phyloP scores from a whole-genome alignment of 2,888 invertebrate genomes.

The Eupelmus urozonus region DNA sequence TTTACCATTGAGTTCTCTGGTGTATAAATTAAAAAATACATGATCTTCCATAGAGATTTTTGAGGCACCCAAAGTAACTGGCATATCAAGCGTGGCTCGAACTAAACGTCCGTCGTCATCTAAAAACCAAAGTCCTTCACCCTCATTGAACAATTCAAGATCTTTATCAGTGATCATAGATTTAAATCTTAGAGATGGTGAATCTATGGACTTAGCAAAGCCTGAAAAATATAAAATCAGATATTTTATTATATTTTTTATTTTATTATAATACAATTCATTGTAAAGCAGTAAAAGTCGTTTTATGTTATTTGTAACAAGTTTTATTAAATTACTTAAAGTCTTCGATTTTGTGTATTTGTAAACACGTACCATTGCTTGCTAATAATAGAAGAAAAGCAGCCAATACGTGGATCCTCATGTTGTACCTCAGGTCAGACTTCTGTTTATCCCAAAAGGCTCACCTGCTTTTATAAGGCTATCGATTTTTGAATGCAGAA shows the following conservation, averaged over 20 bases:
- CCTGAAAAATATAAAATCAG: constrained; percentile 19
- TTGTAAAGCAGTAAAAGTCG: too few species aligned
- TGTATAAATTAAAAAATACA: constrained; percentile 65
- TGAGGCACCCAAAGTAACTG: not conserved
- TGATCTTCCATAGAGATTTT: constrained; percentile 28
- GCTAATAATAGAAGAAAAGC: constrained; percentile 61
- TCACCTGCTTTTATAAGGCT: constrained; percentile 64
- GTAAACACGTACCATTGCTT: constrained; percentile 29
- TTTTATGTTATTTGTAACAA: too few species aligned
- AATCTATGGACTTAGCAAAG: not conserved
- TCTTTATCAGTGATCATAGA: constrained; percentile 52
- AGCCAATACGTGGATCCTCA: constrained; percentile 63
- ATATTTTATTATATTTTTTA: not conserved
- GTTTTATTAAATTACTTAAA: not conserved
- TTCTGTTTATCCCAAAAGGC: constrained; percentile 47
- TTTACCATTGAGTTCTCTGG: constrained; percentile 36
- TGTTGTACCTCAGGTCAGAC: constrained; percentile 60
- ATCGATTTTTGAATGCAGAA: constrained; percentile 43
- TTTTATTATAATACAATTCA: not conserved
- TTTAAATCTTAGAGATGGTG: not conserved
- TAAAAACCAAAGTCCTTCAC: constrained; percentile 57
- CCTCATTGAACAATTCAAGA: constrained; percentile 46
- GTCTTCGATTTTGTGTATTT: not conserved
- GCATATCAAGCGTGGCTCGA: constrained; percentile 47
- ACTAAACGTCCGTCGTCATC: constrained; percentile 62